These are phyloP conservation scores for Watsonalla cultraria DNA, from an alignment of 2,888 invertebrate species.

Conservation along the genomic window DNA sequence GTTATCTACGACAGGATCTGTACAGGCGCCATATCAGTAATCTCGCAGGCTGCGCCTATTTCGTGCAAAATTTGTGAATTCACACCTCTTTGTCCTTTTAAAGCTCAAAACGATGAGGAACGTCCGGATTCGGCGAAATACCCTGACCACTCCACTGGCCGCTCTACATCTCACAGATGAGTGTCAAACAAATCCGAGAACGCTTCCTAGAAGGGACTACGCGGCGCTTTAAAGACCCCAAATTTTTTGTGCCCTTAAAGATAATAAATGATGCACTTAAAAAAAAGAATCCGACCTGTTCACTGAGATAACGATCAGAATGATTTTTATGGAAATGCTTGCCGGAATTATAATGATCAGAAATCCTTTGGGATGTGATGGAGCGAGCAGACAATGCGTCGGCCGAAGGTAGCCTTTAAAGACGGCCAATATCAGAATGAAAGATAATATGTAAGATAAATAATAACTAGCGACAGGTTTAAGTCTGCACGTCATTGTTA, in stretches of 20 bases:
- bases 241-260: slow-evolving; percentile 71
- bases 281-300: slow-evolving; percentile 76
- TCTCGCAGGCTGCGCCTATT: slow-evolving; percentile 9
- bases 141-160: slow-evolving; percentile 50
- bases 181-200: slow-evolving; percentile 72
- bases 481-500: neutral
- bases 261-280: slow-evolving; percentile 76
- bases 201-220: slow-evolving; percentile 72
- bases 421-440: slow-evolving; percentile 27
- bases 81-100: slow-evolving; percentile 59
- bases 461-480: neutral
- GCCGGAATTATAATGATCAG: slow-evolving; percentile 74
- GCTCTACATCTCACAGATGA: slow-evolving; percentile 69
- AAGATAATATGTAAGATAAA: neutral
- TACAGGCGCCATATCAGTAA: slow-evolving; percentile 32
- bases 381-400: slow-evolving; percentile 75
- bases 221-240: slow-evolving; percentile 72
- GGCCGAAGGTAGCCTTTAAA: slow-evolving; percentile 46
- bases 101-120: slow-evolving; percentile 32
- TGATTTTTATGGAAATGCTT: slow-evolving; percentile 76
- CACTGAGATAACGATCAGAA: slow-evolving; percentile 72
- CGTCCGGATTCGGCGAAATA: slow-evolving; percentile 54
- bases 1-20: slow-evolving; percentile 24
- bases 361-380: slow-evolving; percentile 73
- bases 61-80: slow-evolving; percentile 52